A percentile compares a stretch with the other conserved stretches of the same genome.
phyloP scores from a whole-genome alignment of 2,797 vertebrate genomes.

The Amblyraja radiata region DNA sequence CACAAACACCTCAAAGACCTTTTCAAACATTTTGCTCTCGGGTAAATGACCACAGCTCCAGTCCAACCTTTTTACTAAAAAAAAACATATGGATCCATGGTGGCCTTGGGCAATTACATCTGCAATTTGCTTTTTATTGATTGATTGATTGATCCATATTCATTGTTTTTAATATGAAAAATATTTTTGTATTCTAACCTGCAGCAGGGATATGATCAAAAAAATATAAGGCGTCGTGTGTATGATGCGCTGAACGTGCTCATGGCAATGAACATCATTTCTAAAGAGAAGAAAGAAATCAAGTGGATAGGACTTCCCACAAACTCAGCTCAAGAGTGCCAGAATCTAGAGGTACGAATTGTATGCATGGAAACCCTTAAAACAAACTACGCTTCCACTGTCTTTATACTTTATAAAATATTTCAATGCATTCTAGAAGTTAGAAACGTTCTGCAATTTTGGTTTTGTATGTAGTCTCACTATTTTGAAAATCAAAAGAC shows the following conservation, averaged over 20 bases:
- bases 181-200: neutral
- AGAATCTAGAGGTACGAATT: conserved; percentile 82
- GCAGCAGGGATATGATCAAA: conserved; percentile 94
- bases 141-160: neutral
- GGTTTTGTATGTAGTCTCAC: neutral
- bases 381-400: neutral
- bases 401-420: neutral
- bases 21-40: neutral
- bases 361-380: neutral
- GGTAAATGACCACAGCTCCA: no score
- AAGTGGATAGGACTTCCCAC: conserved; percentile 97
- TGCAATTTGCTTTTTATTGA: neutral
- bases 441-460: neutral
- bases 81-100: neutral
- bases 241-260: conserved; percentile 97
- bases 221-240: conserved; percentile 95
- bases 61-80: no score
- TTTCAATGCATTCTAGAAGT: neutral
- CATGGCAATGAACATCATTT: conserved; percentile 99
- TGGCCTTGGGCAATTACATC: neutral
- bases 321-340: conserved; percentile 98
- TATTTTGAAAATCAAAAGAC: neutral
- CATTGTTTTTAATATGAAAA: neutral
- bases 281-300: conserved; percentile 99
- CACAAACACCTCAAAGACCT: neutral